Evolutionary conservation across 2,113 vertebrate species (phyloP), one percentile per base, ranked within the genome.

Genomic region (Gymnobelideus leadbeateri): DNA sequence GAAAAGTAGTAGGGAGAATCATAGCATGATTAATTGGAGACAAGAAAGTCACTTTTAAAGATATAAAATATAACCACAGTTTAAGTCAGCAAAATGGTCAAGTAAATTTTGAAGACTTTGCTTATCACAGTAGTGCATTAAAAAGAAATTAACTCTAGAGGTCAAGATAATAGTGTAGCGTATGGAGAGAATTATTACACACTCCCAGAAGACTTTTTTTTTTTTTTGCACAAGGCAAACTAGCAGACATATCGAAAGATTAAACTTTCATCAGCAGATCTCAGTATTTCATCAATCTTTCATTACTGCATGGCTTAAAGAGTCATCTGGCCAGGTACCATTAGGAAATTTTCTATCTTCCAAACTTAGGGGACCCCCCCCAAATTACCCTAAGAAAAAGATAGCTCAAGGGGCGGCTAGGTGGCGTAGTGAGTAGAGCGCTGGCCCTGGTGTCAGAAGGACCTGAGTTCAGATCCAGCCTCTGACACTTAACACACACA

Each of bases 221-320:
- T 96, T 97, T 54, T 61, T 68, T 96, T 97, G 97, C 97, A 97
- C 5, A 93, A 98, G 97, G 97, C 97, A 90, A 98, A 90, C 95
- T 95, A 96, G 94, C 91, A 97, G 96, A 91, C 95, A 98, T 96
- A 96, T 96, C 95, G 97, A 97, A 96, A 96, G 98, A 99, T 99
- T 98, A 99, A 99, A 99, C 98, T 99, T 99, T 98, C 98, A 99
- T 98, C 98, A 98, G 96, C 96, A 96, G 95, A 97, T 96, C 97
- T 97, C 97, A 98, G 97, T 97, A 96, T 97, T 97, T 98, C 98
- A 99, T 99, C 99, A 98, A 98, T 99, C 98, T 99, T 99, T 98
- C 97, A 99, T 98, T 97, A 96, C 0, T 1, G 95, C 92, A 97
- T 90, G 96, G 93, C 96, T 98, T 96, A 96, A 94, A 97, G 98